Base-by-base conservation (phyloP, 2,888 invertebrate species). In the Pilophorus perplexus region DNA sequence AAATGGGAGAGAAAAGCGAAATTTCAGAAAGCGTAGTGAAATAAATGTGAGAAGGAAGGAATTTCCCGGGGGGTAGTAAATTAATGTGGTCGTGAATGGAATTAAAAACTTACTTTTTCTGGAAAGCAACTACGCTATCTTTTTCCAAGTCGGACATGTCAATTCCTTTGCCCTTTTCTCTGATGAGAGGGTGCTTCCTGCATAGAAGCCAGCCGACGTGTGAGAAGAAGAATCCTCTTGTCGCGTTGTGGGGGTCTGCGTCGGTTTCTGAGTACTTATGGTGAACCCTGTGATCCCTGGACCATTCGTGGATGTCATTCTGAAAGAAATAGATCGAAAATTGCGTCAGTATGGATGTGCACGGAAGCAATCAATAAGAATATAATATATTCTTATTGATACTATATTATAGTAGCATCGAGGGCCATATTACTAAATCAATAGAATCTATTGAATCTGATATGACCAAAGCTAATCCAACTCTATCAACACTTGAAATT, bases 191-290 rank as follows among this genome's bases (percentile, higher is more conserved):
- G 76, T 96, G 96, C 77, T 97, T 96, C 73, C 86, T 84, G 74
- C 88, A 88, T 65, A 96, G 79, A 69, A 97, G 81, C 97, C 97
- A 97, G 67, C 97, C 97, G 73, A 96, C 83, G 78, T 97, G 97
- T 0, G 95, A 85, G 80, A 96, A 97, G 83, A 96, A 96, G 80
- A 97, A 94, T 8, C 97, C 97, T 23, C 94, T 82, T 59, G 78
- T 90, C 1, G 93, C 91, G 76, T 94, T 93, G 77, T 95, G 93
- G 0, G 94, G 94, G 79, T 95, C 94, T 0, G 93, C 94, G 76
- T 94, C 87, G 0, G 94, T 95, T 77, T 95, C 94, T 18, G 89
- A 90, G 79, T 87, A 94, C 77, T 94, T 95, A 81, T 95, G 94
- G 77, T 95, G 91, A 75, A 91, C 88, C 73, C 90, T 83, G 78